Evolutionary conservation across 2,113 vertebrate species (phyloP), one percentile per base, ranked within the genome.

Genomic region (Odobenus rosmarus): DNA sequence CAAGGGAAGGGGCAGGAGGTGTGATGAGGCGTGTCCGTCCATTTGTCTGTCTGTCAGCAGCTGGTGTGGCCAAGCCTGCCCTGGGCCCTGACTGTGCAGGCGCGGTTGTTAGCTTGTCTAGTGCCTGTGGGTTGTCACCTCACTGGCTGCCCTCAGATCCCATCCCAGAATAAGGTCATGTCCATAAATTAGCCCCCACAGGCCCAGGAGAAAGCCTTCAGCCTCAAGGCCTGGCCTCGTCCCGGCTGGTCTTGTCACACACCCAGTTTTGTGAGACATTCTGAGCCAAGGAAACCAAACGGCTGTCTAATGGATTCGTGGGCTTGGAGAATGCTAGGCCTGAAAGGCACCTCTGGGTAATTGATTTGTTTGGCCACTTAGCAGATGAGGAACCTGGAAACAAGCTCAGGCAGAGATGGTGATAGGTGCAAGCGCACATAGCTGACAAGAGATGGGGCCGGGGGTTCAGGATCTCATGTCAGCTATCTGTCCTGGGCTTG

Each of bases 121-220:
- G 72, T 95, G 81, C 57, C 51, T 95, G 46, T 95, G 81, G 42
- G 59, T 89, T 97, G 90, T 95, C 72, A 83, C 53, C 64, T 79
- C 74, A 7, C 74, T 51, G 59, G 28, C 26, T 84, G 6, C 21
- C 76, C 42, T 88, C 42, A 67, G n/a, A 14, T 69, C 28, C 59
- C 8, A 26, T 62, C 85, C n/a, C 85, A 94, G 76, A 88, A 83
- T 11, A 89, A 94, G 88, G 49, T 93, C 28, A n/a, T 39, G 9
- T 5, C 24, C 13, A 23, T 95, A 86, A 96, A 80, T 92, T 39
- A 93, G 57, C 21, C 46, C 9, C 12, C 26, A 85, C 9, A 85
- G 64, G 10, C 26, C 39, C 28, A 28, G 28, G 33, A 93, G 80
- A 46, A 79, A 92, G 24, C 18, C 55, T 76, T 18, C 13, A 86